A percentile compares a stretch with the other conserved stretches of the same genome.
Evolutionary conservation across 1,140 invertebrate species (phyloP).

Genomic region (Limonius californicus): DNA sequence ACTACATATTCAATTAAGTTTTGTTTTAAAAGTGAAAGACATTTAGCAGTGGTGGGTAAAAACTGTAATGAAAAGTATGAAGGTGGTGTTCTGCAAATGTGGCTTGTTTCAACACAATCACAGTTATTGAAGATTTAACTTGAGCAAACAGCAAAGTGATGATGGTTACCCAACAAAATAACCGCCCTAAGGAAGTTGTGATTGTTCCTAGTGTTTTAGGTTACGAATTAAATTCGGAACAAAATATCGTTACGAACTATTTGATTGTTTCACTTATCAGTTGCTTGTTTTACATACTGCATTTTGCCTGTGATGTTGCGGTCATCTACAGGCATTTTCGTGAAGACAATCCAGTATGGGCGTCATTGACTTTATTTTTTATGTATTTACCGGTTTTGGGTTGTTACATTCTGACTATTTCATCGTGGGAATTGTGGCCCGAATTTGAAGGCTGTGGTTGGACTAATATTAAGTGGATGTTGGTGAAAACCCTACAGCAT

Average conservation of each 20-base stretch:
- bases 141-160: no score
- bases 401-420: slow-evolving; percentile 52
- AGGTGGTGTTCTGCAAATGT: no score
- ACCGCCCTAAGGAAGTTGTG: not conserved
- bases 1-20: no score
- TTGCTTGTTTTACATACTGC: slow-evolving; percentile 48
- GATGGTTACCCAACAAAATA: not conserved
- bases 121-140: no score
- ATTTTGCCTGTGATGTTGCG: slow-evolving; percentile 51
- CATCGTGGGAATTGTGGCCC: slow-evolving; percentile 53
- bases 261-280: slow-evolving; percentile 48
- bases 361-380: slow-evolving; percentile 47
- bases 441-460: slow-evolving; percentile 33
- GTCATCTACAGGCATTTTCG: slow-evolving; percentile 50
- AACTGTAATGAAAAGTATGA: no score
- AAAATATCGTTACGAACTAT: slow-evolving; percentile 50
- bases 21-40: no score
- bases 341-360: slow-evolving; percentile 50
- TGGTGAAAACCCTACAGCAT: slow-evolving; percentile 54
- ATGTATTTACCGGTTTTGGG: slow-evolving; percentile 52
- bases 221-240: slow-evolving; percentile 44
- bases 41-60: no score
- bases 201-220: slow-evolving; percentile 30
- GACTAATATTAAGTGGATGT: slow-evolving; percentile 51
- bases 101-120: no score